Evolutionary conservation across 2,113 vertebrate species (phyloP).

Genomic region (Epinephelus cyanopodus): DNA sequence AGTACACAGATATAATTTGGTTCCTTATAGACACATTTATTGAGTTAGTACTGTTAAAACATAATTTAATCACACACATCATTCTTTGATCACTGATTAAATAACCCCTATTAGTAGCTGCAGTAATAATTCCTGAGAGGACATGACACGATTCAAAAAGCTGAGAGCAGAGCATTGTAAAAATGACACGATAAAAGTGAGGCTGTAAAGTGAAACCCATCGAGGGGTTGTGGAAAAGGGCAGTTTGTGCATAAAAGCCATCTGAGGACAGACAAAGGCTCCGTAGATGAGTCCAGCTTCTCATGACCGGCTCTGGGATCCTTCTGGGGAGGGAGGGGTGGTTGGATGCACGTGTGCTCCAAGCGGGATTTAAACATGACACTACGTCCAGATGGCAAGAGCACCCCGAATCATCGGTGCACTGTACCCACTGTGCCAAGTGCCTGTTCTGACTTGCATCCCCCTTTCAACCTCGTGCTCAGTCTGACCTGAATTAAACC

Average conservation of each 20-base stretch:
- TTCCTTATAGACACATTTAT: conserved; percentile 52
- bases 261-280: conserved; percentile 50
- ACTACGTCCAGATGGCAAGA: conserved; percentile 60
- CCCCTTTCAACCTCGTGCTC: conserved; percentile 11
- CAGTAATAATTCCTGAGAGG: not conserved
- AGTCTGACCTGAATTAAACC: conserved; percentile 41
- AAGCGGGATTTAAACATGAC: conserved; percentile 25
- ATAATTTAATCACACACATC: conserved; percentile 4
- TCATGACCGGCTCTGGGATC: conserved; percentile 36
- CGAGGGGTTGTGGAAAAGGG: conserved; percentile 9
- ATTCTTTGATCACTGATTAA: no score
- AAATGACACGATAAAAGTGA: not conserved
- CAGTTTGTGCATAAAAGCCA: conserved; percentile 3
- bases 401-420: conserved; percentile 5
- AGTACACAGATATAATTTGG: conserved; percentile 5
- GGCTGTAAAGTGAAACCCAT: conserved; percentile 28
- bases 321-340: conserved; percentile 14
- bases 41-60: conserved; percentile 10
- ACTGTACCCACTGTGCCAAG: conserved; percentile 19
- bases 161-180: not conserved
- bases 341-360: conserved; percentile 11
- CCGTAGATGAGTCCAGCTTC: conserved; percentile 42
- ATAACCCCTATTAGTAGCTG: not conserved
- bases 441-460: not conserved
- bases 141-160: not conserved